phyloP scores from a whole-genome alignment of 2,797 vertebrate genomes.

The Poecilia velifera region DNA sequence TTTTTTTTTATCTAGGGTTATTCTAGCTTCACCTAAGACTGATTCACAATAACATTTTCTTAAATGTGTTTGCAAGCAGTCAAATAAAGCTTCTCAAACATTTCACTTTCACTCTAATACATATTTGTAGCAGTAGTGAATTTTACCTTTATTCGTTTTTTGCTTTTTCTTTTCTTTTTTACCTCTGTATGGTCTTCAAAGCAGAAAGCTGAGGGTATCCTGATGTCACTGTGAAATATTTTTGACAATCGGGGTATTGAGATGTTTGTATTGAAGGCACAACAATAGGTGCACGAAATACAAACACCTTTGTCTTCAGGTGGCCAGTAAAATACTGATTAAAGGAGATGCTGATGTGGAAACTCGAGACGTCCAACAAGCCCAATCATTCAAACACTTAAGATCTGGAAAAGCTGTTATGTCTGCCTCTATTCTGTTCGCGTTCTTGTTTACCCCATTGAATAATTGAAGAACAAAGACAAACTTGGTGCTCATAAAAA shows the following conservation, averaged over 20 bases:
- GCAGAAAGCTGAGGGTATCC: constrained; percentile 9
- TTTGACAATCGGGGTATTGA: constrained; percentile 61
- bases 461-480: constrained; percentile 48
- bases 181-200: constrained; percentile 13
- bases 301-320: constrained; percentile 15
- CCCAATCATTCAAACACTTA: constrained; percentile 17
- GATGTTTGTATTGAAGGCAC: constrained; percentile 10
- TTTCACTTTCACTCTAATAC: constrained; percentile 13
- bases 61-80: constrained; percentile 16
- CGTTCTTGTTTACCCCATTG: constrained; percentile 7
- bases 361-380: constrained; percentile 18
- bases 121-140: constrained; percentile 4
- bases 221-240: constrained; percentile 1
- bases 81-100: constrained; percentile 15
- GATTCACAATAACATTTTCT: neutral
- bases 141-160: neutral
- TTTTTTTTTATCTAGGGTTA: neutral
- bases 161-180: neutral
- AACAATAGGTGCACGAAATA: constrained; percentile 1
- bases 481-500: constrained; percentile 54
- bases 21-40: neutral
- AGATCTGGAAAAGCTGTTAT: constrained; percentile 6
- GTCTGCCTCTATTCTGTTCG: constrained; percentile 1
- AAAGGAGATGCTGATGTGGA: neutral
- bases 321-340: neutral